phyloP scores from a whole-genome alignment of 2,888 invertebrate genomes.

The Barypeithes pellucidus region DNA sequence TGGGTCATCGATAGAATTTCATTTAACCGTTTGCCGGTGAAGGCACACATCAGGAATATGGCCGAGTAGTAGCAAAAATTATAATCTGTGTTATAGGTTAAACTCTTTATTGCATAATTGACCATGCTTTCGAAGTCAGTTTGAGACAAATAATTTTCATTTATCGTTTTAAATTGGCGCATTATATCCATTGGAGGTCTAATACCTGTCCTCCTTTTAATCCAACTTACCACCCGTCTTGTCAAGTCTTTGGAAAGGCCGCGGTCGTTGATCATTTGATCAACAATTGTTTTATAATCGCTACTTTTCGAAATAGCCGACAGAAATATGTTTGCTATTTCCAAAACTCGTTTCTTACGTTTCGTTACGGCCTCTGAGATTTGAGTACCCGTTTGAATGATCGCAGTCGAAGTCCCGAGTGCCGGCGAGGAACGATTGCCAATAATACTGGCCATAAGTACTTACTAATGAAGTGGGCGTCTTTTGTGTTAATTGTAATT shows the following conservation, averaged over 20 bases:
- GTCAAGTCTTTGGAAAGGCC: not conserved
- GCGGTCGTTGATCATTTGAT: not conserved
- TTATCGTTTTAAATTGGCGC: not conserved
- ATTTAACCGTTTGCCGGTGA: not conserved
- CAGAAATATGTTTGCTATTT: not conserved
- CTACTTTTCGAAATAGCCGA: not conserved
- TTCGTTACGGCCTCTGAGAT: not conserved
- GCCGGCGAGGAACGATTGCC: not conserved
- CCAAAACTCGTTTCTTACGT: not conserved
- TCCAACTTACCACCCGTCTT: not conserved
- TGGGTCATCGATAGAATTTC: not conserved
- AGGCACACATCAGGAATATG: too few species aligned
- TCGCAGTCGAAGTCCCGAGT: not conserved
- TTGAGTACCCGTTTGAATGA: not conserved
- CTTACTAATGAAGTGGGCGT: not conserved
- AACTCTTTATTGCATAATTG: not conserved
- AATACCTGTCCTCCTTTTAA: not conserved
- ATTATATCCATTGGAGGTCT: not conserved
- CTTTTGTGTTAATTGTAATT: not conserved
- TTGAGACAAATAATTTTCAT: conserved; percentile 4
- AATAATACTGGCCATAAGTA: not conserved
- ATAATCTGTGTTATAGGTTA: not conserved
- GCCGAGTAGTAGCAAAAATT: conserved; percentile 2
- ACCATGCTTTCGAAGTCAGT: not conserved
- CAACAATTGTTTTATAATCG: not conserved